Conservation (phyloP, 2,888 invertebrate species). For the Macrosoma leucophasiata region DNA sequence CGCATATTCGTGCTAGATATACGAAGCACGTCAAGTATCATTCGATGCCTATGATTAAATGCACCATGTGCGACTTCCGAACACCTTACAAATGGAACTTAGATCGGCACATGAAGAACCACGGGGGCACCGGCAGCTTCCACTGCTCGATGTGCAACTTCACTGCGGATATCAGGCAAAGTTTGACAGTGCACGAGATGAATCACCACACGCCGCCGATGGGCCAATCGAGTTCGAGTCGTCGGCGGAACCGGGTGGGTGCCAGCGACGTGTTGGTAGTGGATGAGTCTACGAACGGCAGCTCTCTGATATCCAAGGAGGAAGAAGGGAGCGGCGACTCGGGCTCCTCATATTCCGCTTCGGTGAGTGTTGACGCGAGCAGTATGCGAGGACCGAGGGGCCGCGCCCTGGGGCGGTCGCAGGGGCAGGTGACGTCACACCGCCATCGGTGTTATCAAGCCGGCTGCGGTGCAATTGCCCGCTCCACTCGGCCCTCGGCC, state of each 20-base stretch:
- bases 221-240: conserved; percentile 76
- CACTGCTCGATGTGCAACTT: conserved; percentile 92
- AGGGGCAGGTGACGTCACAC: conserved; percentile 53
- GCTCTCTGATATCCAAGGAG: conserved; percentile 54
- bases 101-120: conserved; percentile 95
- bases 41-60: conserved; percentile 96
- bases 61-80: conserved; percentile 93
- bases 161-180: conserved; percentile 93
- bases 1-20: conserved; percentile 90
- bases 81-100: conserved; percentile 95
- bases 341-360: conserved; percentile 57
- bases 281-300: conserved; percentile 40
- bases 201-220: conserved; percentile 91
- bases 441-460: conserved; percentile 25
- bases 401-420: conserved; percentile 39
- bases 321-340: conserved; percentile 71
- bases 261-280: conserved; percentile 77
- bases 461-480: conserved; percentile 12
- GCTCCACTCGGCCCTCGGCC: conserved; percentile 39
- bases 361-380: conserved; percentile 52
- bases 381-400: conserved; percentile 43
- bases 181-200: conserved; percentile 93
- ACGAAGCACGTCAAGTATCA: conserved; percentile 96
- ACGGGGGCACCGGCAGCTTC: conserved; percentile 89
- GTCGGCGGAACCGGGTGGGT: conserved; percentile 84